These are phyloP conservation scores for Nerophis lumbriciformis DNA, from an alignment of 2,113 vertebrate genomes.

Conservation along the genomic window DNA sequence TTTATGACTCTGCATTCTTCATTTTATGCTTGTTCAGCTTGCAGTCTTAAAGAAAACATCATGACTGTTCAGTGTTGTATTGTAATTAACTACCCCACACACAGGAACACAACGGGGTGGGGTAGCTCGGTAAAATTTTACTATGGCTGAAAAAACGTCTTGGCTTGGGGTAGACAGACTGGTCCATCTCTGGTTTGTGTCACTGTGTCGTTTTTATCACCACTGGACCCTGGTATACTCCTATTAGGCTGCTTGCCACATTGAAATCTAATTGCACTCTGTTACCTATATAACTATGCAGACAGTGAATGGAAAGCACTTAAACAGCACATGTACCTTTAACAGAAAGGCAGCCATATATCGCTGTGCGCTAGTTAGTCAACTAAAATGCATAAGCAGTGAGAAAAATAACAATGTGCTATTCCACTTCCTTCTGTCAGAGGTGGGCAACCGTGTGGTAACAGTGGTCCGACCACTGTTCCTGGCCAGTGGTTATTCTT, in stretches of 20 bases:
- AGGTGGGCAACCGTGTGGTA: slow-evolving; percentile 49
- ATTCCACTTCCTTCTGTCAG: slow-evolving; percentile 44
- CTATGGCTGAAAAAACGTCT: slow-evolving; percentile 41
- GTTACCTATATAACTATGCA: slow-evolving; percentile 34
- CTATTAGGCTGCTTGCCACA: slow-evolving; percentile 41
- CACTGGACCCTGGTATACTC: slow-evolving; percentile 41
- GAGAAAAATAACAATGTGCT: slow-evolving; percentile 38
- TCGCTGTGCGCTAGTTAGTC: slow-evolving; percentile 39
- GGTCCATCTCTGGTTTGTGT: slow-evolving; percentile 68
- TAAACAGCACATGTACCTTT: slow-evolving; percentile 21
- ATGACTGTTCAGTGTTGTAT: slow-evolving; percentile 56
- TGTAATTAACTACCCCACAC: slow-evolving; percentile 64
- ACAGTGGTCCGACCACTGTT: slow-evolving; percentile 47
- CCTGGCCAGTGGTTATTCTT: slow-evolving; percentile 40
- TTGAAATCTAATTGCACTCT: slow-evolving; percentile 34
- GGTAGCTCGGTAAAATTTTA: slow-evolving; percentile 60
- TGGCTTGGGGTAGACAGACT: slow-evolving; percentile 44
- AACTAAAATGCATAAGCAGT: slow-evolving; percentile 42
- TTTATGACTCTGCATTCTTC: slow-evolving; percentile 70
- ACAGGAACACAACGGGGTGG: slow-evolving; percentile 55
- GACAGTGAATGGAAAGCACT: slow-evolving; percentile 22
- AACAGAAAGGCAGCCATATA: slow-evolving; percentile 42
- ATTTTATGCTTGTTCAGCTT: slow-evolving; percentile 64
- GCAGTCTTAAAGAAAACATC: slow-evolving; percentile 36
- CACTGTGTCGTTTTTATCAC: slow-evolving; percentile 72